phyloP scores from a whole-genome alignment of 2,888 invertebrate species.

The Tetragonisca angustula region DNA sequence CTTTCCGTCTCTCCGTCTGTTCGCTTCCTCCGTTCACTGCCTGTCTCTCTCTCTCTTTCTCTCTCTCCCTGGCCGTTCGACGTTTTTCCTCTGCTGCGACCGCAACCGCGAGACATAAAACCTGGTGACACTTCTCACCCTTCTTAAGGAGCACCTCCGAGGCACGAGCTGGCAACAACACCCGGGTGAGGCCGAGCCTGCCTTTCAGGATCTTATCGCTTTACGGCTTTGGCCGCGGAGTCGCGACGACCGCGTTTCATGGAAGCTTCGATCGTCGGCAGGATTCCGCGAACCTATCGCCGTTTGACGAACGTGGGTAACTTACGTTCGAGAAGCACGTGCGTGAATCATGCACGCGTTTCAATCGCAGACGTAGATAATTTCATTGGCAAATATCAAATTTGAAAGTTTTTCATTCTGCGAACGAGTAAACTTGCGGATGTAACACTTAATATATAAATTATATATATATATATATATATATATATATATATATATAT shows the following conservation, averaged over 20 bases:
- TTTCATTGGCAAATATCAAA: too few species aligned
- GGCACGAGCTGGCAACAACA: constrained; percentile 69
- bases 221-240: constrained; percentile 23
- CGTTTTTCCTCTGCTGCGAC: constrained; percentile 45
- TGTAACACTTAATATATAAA: too few species aligned
- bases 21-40: constrained; percentile 5
- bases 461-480: too few species aligned
- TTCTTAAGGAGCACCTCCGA: constrained; percentile 72
- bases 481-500: too few species aligned
- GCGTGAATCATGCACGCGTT: too few species aligned
- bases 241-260: neutral
- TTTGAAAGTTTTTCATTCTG: too few species aligned
- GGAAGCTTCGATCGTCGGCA: constrained; percentile 33
- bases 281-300: neutral
- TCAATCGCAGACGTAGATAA: too few species aligned
- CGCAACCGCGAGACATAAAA: constrained; percentile 67
- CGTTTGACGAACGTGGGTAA: neutral
- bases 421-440: too few species aligned
- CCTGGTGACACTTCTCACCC: constrained; percentile 79
- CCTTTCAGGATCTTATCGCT: constrained; percentile 58
- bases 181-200: constrained; percentile 30
- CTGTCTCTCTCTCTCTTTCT: constrained; percentile 27
- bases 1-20: constrained; percentile 14
- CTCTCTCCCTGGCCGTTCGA: constrained; percentile 36
- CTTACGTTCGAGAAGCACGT: too few species aligned